A percentile compares a stretch with the other conserved stretches of the same genome.
Evolutionary conservation across 2,888 invertebrate genomes (phyloP).

Genomic region (Standfussiana lucernea): DNA sequence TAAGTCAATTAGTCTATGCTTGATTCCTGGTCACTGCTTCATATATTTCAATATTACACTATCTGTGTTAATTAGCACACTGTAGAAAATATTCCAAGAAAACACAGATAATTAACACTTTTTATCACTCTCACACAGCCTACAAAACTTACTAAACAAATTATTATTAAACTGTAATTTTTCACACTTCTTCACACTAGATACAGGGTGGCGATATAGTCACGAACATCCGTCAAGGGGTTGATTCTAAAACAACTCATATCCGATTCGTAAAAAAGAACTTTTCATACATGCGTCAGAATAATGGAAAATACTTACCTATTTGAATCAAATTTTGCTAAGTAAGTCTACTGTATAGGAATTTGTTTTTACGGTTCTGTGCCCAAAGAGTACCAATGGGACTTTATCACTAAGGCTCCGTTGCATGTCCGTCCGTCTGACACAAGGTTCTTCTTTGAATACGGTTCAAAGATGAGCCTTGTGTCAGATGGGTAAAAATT

Average conservation of each 20-base stretch:
- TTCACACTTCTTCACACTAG: background rate
- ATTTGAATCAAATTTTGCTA: too few relatives aligned
- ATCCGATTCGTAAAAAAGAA: background rate
- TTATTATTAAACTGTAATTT: slow-evolving; percentile 4
- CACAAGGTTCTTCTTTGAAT: too few relatives aligned
- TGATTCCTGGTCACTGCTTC: background rate
- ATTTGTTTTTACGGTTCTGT: background rate
- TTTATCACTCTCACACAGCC: background rate
- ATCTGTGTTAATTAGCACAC: background rate
- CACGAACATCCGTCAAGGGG: background rate
- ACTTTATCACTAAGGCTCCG: background rate
- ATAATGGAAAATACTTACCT: too few relatives aligned
- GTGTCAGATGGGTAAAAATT: too few relatives aligned
- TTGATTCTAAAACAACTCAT: background rate
- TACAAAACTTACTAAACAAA: slow-evolving; percentile 14
- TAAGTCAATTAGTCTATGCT: background rate
- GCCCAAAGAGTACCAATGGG: background rate
- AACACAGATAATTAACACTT: slow-evolving; percentile 18
- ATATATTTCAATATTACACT: background rate
- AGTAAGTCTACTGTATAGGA: background rate
- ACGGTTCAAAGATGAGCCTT: too few relatives aligned
- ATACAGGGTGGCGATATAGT: background rate
- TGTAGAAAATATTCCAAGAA: background rate
- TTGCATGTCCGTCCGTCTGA: background rate
- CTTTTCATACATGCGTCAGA: background rate